Conservation (phyloP, 2,797 vertebrate species). For the Lepus townsendii region DNA sequence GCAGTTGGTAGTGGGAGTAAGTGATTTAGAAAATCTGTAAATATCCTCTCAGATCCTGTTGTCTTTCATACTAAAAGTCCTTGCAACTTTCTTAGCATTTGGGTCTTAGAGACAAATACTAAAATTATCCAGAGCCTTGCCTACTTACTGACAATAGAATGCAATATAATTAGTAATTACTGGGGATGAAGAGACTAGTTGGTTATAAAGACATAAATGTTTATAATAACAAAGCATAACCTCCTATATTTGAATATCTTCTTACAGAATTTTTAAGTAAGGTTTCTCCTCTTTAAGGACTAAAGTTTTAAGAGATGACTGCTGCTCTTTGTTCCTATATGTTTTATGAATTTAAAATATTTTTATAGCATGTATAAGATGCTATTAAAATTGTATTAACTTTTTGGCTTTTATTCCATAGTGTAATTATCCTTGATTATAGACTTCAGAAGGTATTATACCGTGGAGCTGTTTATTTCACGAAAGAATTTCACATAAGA, state of each 20-base stretch:
- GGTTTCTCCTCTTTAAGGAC: constrained; percentile 57
- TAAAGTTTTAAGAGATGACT: constrained; percentile 66
- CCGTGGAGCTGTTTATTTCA: constrained; percentile 76
- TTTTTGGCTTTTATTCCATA: constrained; percentile 81
- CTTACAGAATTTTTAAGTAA: constrained; percentile 53
- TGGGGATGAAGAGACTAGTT: constrained; percentile 1
- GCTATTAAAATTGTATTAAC: constrained; percentile 81
- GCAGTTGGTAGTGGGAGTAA: constrained; percentile 29
- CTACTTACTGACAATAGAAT: constrained; percentile 47
- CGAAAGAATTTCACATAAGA: constrained; percentile 67
- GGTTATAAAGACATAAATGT: constrained; percentile 49
- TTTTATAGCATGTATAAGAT: constrained; percentile 81
- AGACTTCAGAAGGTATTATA: constrained; percentile 73
- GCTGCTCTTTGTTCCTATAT: constrained; percentile 70
- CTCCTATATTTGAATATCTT: constrained; percentile 60
- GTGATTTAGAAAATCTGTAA: constrained; percentile 53
- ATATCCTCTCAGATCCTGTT: background rate
- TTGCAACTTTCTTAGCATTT: constrained; percentile 40
- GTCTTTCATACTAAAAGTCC: constrained; percentile 52
- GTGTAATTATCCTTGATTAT: constrained; percentile 83
- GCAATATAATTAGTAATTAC: constrained; percentile 72
- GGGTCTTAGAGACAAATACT: constrained; percentile 44
- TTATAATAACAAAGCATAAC: constrained; percentile 50
- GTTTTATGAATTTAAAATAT: constrained; percentile 76
- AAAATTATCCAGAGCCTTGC: constrained; percentile 54